Evolutionary conservation across 2,797 vertebrate genomes (phyloP), one percentile per base, ranked within the genome.

Genomic region (Sardinella longiceps): DNA sequence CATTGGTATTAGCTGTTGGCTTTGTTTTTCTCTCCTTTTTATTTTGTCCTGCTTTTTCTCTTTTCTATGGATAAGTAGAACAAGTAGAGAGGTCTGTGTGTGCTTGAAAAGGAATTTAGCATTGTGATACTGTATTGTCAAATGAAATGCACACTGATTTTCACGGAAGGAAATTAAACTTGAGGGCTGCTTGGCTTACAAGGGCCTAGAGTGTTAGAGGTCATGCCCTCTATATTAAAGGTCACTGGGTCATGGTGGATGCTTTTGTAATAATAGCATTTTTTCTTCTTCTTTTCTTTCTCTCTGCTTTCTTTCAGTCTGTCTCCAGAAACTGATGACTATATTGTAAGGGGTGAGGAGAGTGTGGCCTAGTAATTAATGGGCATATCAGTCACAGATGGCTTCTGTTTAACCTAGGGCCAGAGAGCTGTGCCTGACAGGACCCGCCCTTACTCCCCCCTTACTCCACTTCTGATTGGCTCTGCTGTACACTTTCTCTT

Each of bases 331-430:
- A 85, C 66, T 30, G 28, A 81, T 63, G 74, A 74, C 85, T 81
- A 80, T 66, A 88, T 85, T 37, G 70, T 92, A 87, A 87, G 87
- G 86, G 84, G 85, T 80, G 86, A 87, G 84, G 85, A 77, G 86
- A 87, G 87, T 88, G 89, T 89, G 70, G 56, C 87, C 89, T 89
- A 83, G 82, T 86, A 89, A 84, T 84, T 83, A 82, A 90, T 88
- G 89, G 89, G 87, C 85, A 45, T 88, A 46, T 89, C 91, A 81
- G 84, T 85, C 83, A 81, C 83, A 80, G 85, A 87, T 81, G 86
- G 87, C 86, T 86, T 85, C 85, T 91, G 90, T 88, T 91, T 93
- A 91, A 93, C 88, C 89, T 85, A 60, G 87, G 85, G 85, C 84
- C 20, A 87, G 82, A 80, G 81, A 87, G 85, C 88, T 20, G 77